A percentile compares a stretch with the other conserved stretches of the same genome.
These are phyloP conservation scores for Magallana gigas DNA, from an alignment of 1,140 invertebrate genomes.

Conservation along the genomic window DNA sequence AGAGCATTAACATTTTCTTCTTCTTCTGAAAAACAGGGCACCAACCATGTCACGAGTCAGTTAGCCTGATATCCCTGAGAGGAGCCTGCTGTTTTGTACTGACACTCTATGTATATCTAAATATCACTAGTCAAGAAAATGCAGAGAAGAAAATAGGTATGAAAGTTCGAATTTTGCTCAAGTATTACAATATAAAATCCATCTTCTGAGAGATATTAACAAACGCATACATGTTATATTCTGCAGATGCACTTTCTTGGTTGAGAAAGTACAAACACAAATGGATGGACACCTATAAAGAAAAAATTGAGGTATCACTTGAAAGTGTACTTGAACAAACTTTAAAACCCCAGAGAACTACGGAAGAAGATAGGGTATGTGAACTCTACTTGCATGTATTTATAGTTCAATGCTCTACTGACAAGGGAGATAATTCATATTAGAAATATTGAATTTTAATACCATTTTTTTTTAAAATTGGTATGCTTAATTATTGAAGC, in stretches of 20 bases:
- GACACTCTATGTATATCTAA: neutral
- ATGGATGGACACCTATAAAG: neutral
- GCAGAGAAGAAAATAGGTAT: neutral
- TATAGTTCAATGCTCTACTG: too few relatives aligned
- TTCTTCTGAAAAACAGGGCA: too few relatives aligned
- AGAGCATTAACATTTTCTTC: too few relatives aligned
- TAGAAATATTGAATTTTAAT: too few relatives aligned
- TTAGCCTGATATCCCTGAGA: neutral
- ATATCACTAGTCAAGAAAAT: neutral
- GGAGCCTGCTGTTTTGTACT: neutral
- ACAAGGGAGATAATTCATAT: too few relatives aligned
- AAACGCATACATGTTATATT: too few relatives aligned
- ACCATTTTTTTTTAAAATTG: too few relatives aligned
- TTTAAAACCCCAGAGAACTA: neutral
- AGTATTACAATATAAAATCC: too few relatives aligned
- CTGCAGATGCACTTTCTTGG: neutral
- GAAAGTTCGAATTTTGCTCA: neutral
- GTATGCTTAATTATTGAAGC: neutral
- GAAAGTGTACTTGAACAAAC: neutral
- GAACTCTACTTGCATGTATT: too few relatives aligned
- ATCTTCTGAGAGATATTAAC: too few relatives aligned
- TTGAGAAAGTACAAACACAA: neutral
- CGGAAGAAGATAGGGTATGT: slow-evolving; percentile 1
- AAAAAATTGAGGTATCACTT: neutral
- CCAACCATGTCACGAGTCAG: too few relatives aligned